Conservation (phyloP, 2,888 invertebrate genomes). For the Pimpla rufipes region DNA sequence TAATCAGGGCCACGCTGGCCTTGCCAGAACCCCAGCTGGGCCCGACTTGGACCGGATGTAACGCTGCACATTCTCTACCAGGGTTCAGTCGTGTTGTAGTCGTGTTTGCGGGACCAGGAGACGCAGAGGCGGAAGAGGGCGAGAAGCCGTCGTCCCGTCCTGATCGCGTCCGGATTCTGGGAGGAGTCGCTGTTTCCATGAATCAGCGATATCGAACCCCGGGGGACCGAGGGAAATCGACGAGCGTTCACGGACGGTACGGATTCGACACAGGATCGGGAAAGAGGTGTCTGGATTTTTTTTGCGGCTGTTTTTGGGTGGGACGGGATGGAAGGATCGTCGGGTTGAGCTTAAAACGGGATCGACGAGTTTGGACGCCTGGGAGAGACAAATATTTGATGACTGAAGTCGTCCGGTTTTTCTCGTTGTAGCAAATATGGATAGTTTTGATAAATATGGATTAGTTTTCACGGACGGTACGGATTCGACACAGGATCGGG, state of each 20-base stretch:
- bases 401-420: background rate
- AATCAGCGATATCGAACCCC: constrained; percentile 81
- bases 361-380: too few relatives aligned
- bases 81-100: background rate
- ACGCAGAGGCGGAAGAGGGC: constrained; percentile 27
- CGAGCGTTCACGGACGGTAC: constrained; percentile 35
- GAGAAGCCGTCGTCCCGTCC: constrained; percentile 1
- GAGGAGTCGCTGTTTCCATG: constrained; percentile 78
- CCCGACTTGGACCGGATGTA: too few relatives aligned
- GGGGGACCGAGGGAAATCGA: constrained; percentile 76
- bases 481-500: constrained; percentile 41
- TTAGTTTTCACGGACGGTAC: constrained; percentile 5
- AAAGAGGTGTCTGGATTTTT: background rate
- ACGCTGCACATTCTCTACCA: too few relatives aligned
- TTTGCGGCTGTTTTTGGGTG: background rate
- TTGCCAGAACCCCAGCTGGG: too few relatives aligned
- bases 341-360: background rate
- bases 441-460: background rate
- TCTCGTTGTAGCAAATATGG: background rate
- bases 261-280: constrained; percentile 41
- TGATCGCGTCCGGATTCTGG: constrained; percentile 40
- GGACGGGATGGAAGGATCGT: background rate
- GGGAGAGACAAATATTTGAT: background rate
- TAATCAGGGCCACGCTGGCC: too few relatives aligned
- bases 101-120: background rate